Evolutionary conservation across 2,888 invertebrate genomes (phyloP), one percentile per base, ranked within the genome.

Genomic region (Chesias legatella): DNA sequence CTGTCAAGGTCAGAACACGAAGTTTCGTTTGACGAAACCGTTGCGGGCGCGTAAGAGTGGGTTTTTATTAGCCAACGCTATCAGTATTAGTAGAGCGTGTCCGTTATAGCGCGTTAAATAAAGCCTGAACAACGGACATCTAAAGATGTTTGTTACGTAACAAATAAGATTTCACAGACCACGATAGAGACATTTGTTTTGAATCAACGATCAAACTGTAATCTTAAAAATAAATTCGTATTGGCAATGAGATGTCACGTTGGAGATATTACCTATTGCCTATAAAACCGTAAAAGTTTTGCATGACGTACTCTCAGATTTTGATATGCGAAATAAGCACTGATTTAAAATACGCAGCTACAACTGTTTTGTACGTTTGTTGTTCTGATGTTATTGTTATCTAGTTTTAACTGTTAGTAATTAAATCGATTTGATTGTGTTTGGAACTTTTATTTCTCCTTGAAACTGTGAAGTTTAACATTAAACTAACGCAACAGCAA

Each of bases 1-100:
- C 67, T 93, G 38, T 86, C 90, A 43, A 90, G 89, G 69, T 92
- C 93, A 25, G 92, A 92, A 50, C 91, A 91, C 56, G 94, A 94
- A 77, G 83, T 83, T 60, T 90, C 91, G 43, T 93, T 93, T 65
- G 93, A 93, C 66, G 90, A 89, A 73, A 71, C 71, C 26, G 81
- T 88, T 48, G 81, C 82, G 43, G 78, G 77, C 62, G 86, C 78
- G 71, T 88, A 85, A 73, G 62, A 64, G 56, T 56, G 58, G 56
- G 66, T 58, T 63, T 58, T 63, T 68, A 63, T 79, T 79, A 69
- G 71, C 73, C 76, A 81, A 83, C 60, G 60, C 56, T 67, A 63
- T 62, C 61, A 66, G 53, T 68, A 67, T 78, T 72, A 83, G 60
- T 84, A 81, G 84, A 85, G 84, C 85, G 79, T 85, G 72, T 74